phyloP scores from a whole-genome alignment of 2,888 invertebrate genomes.

The Julus scanicus region DNA sequence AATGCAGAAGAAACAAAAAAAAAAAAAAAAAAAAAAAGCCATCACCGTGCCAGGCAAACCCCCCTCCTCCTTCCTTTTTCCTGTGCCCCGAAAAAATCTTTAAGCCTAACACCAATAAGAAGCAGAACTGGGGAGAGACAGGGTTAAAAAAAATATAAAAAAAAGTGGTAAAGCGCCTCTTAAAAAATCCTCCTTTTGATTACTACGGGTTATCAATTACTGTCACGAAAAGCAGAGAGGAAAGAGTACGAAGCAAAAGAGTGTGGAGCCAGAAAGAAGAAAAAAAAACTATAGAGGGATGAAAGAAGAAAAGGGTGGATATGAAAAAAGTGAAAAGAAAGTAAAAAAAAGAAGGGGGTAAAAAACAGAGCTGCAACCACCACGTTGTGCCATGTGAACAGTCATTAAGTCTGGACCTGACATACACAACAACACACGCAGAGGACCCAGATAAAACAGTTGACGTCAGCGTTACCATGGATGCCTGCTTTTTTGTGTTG shows the following conservation, averaged over 20 bases:
- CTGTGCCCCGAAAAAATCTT: background rate
- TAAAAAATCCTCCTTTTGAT: constrained; percentile 52
- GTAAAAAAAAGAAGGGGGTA: background rate
- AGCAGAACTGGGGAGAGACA: background rate
- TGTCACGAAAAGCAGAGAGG: constrained; percentile 52
- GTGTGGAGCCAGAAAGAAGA: constrained; percentile 34
- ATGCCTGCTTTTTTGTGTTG: constrained; percentile 41
- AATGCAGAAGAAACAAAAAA: constrained; percentile 22
- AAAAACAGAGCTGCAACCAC: background rate
- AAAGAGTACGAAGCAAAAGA: constrained; percentile 50
- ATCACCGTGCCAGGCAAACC: background rate
- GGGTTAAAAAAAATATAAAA: constrained; percentile 48
- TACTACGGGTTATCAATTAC: constrained; percentile 56
- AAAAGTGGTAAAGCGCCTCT: constrained; percentile 49
- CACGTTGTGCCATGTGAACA: constrained; percentile 45
- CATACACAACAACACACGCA: constrained; percentile 45
- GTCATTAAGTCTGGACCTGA: constrained; percentile 51
- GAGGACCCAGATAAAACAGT: background rate
- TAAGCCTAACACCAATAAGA: background rate
- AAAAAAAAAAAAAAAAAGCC: too few relatives aligned
- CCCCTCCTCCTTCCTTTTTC: constrained; percentile 48
- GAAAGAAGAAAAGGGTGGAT: constrained; percentile 49
- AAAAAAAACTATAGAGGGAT: background rate
- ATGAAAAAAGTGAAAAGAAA: constrained; percentile 41
- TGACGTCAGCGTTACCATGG: constrained; percentile 55